Base-by-base conservation (phyloP, 2,113 vertebrate species). In the Tupaia chinensis region DNA sequence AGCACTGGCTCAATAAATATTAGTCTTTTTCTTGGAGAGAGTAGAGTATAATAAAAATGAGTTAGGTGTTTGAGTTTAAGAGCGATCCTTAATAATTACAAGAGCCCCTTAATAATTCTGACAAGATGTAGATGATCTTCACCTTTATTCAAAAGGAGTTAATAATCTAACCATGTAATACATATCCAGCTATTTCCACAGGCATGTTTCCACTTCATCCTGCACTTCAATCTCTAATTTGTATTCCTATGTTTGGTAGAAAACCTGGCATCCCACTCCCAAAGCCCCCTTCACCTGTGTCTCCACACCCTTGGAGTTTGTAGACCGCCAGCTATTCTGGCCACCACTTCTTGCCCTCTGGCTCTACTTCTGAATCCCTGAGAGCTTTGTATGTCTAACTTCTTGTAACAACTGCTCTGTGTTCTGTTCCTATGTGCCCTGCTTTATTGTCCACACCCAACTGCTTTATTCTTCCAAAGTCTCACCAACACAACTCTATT, bases 291-390 rank as follows among this genome's bases (percentile, higher is more conserved):
- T 88, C 10, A 2, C 17, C 61, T 2, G 1, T 54, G 15, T 29
- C n/a, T 25, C 66, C 19, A 66, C 0, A 3, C 4, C 22, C 16
- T 56, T 17, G 66, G 34, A 1, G 69, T 56, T n/a, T 66, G 68
- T 1, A 23, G 11, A 7, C 13, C 12, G 78, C 65, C 3, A 11
- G 7, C 23, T 16, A 0, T 20, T 14, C 19, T 0, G 7, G 20
- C 8, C 1, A 7, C 11, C 1, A 7, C 11, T n/a, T 70, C 61
- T 32, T 20, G 2, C 29, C 74, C 20, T 94, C 23, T 2, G 4
- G 13, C 3, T 32, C 7, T 20, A 12, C 53, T 5, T 22, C 22
- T 70, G 80, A 27, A 34, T 69, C 16, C 53, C 63, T 7, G 20
- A 53, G 53, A 2, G 16, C 15, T 65, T 3, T 27, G 44, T 54